Percentiles rank a stretch among this genome's conserved stretches.
phyloP scores from a whole-genome alignment of 2,113 vertebrate species.

The Etheostoma cragini region DNA sequence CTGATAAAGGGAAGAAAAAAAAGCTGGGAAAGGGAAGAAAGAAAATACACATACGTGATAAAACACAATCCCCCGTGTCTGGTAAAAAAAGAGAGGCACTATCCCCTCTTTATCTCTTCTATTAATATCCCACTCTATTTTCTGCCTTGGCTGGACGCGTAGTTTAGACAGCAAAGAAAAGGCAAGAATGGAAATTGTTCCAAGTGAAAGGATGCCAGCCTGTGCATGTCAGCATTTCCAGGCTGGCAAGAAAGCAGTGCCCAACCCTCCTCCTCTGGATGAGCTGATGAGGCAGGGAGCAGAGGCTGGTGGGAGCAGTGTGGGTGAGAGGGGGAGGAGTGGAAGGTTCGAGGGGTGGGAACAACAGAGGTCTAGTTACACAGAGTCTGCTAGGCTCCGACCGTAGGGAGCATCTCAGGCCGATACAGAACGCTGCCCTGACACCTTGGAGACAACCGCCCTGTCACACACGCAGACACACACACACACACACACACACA shows the following conservation, averaged over 20 bases:
- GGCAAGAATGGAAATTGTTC: slow-evolving; percentile 41
- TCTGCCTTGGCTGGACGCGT: slow-evolving; percentile 44
- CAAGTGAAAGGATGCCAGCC: slow-evolving; percentile 63
- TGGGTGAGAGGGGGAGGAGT: neutral
- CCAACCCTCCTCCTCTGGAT: slow-evolving; percentile 37
- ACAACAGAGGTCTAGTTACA: slow-evolving; percentile 64
- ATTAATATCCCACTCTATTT: slow-evolving; percentile 65
- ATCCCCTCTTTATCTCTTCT: slow-evolving; percentile 52
- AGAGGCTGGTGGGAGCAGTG: slow-evolving; percentile 20
- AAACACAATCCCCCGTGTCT: slow-evolving; percentile 54
- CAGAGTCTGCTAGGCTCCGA: slow-evolving; percentile 36
- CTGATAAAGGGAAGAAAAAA: neutral
- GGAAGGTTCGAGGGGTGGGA: slow-evolving; percentile 5
- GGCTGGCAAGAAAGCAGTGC: slow-evolving; percentile 42
- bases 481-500: neutral
- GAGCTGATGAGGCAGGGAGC: slow-evolving; percentile 51
- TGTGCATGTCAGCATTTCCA: slow-evolving; percentile 65
- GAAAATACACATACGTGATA: slow-evolving; percentile 52
- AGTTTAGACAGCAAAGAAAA: slow-evolving; percentile 39
- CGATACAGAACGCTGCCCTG: slow-evolving; percentile 41
- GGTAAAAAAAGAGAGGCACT: slow-evolving; percentile 10
- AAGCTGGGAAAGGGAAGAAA: slow-evolving; percentile 21
- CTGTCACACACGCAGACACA: slow-evolving; percentile 38
- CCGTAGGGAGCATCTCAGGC: slow-evolving; percentile 45
- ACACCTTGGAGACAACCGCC: slow-evolving; percentile 43